Evolutionary conservation across 2,888 invertebrate genomes (phyloP).

Genomic region (Tenthredo livida): DNA sequence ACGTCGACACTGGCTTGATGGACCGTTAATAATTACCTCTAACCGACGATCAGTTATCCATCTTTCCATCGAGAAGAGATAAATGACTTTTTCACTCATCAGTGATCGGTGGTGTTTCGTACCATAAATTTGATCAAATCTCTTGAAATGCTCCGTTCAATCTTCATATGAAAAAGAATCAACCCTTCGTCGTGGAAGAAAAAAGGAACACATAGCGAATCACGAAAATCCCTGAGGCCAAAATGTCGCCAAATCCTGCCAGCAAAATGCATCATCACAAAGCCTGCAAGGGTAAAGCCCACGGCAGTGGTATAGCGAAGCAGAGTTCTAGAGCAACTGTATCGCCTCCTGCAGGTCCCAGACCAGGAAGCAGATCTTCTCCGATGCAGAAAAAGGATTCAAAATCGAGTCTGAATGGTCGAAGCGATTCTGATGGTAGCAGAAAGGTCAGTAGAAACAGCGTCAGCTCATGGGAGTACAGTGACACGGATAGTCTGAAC

Average conservation of each 20-base stretch:
- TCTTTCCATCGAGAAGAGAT: neutral
- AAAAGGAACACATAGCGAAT: neutral
- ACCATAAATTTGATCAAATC: neutral
- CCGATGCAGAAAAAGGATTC: conserved; percentile 49
- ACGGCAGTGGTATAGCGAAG: conserved; percentile 86
- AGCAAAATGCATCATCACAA: conserved; percentile 83
- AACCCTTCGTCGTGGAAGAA: neutral
- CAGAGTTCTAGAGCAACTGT: conserved; percentile 78
- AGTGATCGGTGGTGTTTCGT: conserved; percentile 29
- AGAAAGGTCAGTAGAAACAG: conserved; percentile 81
- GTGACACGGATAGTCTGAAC: conserved; percentile 84
- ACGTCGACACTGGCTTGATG: conserved; percentile 41
- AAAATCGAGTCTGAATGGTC: conserved; percentile 35
- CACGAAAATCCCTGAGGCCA: conserved; percentile 57
- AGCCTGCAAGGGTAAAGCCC: conserved; percentile 88
- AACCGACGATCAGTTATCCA: neutral
- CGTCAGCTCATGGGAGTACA: conserved; percentile 84
- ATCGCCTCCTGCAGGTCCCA: conserved; percentile 74
- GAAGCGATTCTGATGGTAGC: conserved; percentile 65
- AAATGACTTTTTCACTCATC: neutral
- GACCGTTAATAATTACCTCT: conserved; percentile 29
- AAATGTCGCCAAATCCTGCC: conserved; percentile 79
- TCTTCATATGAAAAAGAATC: neutral
- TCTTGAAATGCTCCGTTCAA: neutral
- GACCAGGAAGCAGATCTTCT: conserved; percentile 55